Evolutionary conservation across 2,888 invertebrate species (phyloP).

Genomic region (Aquatica leii): DNA sequence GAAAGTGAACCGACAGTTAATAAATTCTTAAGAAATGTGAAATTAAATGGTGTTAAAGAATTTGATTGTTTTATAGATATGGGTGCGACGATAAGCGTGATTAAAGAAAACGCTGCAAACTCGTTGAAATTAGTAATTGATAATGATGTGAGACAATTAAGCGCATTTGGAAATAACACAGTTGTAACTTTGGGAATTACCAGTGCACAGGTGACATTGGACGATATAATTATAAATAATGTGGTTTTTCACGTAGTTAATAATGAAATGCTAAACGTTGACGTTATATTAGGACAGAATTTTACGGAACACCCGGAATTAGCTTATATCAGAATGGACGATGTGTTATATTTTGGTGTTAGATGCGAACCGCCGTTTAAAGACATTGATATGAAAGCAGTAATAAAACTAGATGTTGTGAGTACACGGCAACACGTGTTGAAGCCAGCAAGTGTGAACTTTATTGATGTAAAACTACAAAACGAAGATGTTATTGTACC

Average conservation of each 20-base stretch:
- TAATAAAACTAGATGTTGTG: neutral
- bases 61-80: neutral
- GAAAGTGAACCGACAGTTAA: neutral
- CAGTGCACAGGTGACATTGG: neutral
- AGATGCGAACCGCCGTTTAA: neutral
- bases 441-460: neutral
- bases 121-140: too few species aligned
- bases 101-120: too few species aligned
- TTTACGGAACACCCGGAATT: conserved; percentile 2
- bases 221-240: neutral
- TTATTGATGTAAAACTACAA: neutral
- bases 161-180: too few species aligned
- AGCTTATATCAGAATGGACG: neutral
- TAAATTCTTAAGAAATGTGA: neutral
- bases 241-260: neutral
- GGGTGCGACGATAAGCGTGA: too few species aligned
- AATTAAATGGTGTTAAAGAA: neutral
- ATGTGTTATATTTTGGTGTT: neutral
- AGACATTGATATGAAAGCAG: too few species aligned
- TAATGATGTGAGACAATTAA: too few species aligned
- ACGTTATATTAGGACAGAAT: conserved; percentile 10
- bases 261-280: neutral
- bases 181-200: too few species aligned
- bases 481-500: neutral
- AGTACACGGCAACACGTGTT: neutral